Evolutionary conservation across 2,888 invertebrate species (phyloP), one percentile per base, ranked within the genome.

Genomic region (Sesamia inferens): DNA sequence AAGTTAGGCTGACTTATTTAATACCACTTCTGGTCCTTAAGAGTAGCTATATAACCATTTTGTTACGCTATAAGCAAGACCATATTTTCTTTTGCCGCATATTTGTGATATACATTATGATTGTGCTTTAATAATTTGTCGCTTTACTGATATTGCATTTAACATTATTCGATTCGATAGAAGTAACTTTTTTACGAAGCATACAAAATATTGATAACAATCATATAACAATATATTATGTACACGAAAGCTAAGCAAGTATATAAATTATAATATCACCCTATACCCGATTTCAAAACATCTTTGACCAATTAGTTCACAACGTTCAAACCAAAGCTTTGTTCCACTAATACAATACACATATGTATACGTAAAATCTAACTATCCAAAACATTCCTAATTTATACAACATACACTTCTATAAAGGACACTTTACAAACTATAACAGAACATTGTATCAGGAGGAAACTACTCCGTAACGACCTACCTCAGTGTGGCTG

Each of bases 381-480:
- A 78, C 59, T 47, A 66, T 71, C 57, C 31, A 42, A 54, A 68
- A 65, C 61, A 65, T 68, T 68, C 42, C 68, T 19, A 31, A n/a
- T 67, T 47, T 19, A 68, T 16, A 55, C 61, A 22, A 58, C 54
- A 44, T 62, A 39, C 31, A 78, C 55, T 68, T 55, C 51, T 71
- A 55, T 65, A 73, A 68, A 68, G 42, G 66, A 61, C 68, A 48
- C 71, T 71, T 71, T 59, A 75, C 55, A 74, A 69, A 68, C 65
- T 74, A 62, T 51, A 70, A 57, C 65, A 51, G 44, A 31, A 48
- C 24, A 51, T 67, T 83, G 78, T 67, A 77, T 74, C 70, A 74
- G 72, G 74, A 72, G 59, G 44, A 71, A 72, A 71, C 64, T 31
- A 44, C 65, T 55, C 24, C n/a, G 39, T 76, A 61, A 83, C 74